These are phyloP conservation scores for Bucorvus abyssinicus DNA, from an alignment of 2,797 vertebrate species.

Conservation along the genomic window DNA sequence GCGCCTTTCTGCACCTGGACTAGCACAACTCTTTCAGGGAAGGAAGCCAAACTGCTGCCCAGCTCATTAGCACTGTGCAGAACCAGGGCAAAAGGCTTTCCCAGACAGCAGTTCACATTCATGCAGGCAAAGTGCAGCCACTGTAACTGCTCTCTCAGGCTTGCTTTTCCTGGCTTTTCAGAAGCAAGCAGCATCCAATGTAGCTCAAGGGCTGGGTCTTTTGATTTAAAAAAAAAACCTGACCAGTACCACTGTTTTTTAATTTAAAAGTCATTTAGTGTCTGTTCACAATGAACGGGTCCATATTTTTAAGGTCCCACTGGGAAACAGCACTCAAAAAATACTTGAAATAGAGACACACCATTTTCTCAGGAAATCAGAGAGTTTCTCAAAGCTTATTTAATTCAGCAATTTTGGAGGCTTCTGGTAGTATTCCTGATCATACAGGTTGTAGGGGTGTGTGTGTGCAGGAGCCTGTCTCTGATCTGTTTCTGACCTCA, in stretches of 20 bases:
- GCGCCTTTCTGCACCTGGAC: not conserved
- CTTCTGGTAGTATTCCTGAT: not conserved
- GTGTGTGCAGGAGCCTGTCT: not conserved
- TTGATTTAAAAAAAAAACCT: not conserved
- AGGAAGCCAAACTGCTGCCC: not conserved
- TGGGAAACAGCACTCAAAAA: not conserved
- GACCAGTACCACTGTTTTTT: not conserved
- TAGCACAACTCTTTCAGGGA: not conserved
- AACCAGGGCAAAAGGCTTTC: not conserved
- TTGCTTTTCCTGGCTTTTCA: not conserved
- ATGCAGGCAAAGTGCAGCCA: not conserved
- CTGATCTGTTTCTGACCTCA: not conserved
- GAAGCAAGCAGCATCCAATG: accelerated
- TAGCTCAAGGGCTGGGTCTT: not conserved
- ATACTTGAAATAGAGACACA: not conserved
- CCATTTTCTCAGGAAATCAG: not conserved
- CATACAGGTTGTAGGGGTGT: not conserved
- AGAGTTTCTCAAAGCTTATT: not conserved
- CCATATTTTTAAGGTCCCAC: not conserved
- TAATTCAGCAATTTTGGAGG: not conserved
- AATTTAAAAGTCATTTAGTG: not conserved
- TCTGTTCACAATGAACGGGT: not conserved
- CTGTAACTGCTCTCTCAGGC: not conserved
- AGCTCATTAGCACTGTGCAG: not conserved
- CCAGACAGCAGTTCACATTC: not conserved